phyloP scores from a whole-genome alignment of 2,797 vertebrate species.

The Falco naumanni region DNA sequence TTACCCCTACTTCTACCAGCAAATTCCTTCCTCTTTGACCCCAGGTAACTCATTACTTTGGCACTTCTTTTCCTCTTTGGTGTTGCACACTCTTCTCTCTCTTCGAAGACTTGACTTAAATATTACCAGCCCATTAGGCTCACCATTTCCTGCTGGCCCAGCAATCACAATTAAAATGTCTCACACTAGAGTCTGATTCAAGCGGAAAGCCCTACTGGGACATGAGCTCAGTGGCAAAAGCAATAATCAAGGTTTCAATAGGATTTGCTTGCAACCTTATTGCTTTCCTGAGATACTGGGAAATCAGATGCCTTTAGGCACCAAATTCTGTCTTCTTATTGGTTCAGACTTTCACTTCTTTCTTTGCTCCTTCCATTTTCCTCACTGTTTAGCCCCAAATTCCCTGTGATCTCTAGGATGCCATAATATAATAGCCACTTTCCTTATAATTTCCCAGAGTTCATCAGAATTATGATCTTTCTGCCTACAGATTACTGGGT shows the following conservation, averaged over 20 bases:
- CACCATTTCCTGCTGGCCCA: background rate
- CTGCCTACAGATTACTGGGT: background rate
- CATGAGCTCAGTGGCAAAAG: slow-evolving; percentile 17
- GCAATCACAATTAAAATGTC: slow-evolving; percentile 3
- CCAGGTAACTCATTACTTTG: background rate
- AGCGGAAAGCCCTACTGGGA: slow-evolving; percentile 3
- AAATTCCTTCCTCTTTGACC: background rate
- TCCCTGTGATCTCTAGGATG: background rate
- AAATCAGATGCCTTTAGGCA: background rate
- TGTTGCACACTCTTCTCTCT: background rate
- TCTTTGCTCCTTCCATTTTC: background rate
- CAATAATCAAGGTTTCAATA: background rate
- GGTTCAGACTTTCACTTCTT: background rate
- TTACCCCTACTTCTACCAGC: background rate
- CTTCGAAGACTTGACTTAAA: background rate
- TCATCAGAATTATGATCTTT: background rate
- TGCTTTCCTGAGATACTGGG: slow-evolving; percentile 5
- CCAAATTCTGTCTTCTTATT: background rate
- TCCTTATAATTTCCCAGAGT: background rate
- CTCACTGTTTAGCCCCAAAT: background rate
- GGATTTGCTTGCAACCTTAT: background rate
- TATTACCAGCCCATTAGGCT: background rate
- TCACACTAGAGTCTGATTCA: background rate
- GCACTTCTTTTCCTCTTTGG: background rate
- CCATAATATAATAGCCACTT: background rate